Evolutionary conservation across 2,797 vertebrate genomes (phyloP), one percentile per base, ranked within the genome.

Genomic region (Leucoraja ocellata): DNA sequence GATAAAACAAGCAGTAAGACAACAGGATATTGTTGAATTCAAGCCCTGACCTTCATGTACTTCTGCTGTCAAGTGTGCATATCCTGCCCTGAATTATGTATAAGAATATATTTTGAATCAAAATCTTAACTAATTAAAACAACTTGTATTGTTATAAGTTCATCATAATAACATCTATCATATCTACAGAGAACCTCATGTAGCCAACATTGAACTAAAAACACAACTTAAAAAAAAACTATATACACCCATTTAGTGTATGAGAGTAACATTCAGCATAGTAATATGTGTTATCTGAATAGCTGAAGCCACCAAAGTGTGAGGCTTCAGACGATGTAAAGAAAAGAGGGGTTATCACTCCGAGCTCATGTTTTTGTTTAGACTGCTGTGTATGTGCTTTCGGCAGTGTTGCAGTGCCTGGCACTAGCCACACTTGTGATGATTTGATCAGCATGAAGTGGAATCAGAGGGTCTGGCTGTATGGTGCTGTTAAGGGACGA

Each of bases 381-480:
- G 94, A 99, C 98, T 2, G 99, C 98, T 95, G 98, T 98, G 77
- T 99, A 99, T 76, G 98, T 98, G 95, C 99, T 99, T 95, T 98
- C 98, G 28, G 98, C 97, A 94, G 98, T 95, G 95, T 98, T 98
- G 97, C 99, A 99, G 95, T 99, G 99, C 95, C 98, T 97, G 95
- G 99, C 99, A 96, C 98, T 99, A 96, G 98, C 98, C 88, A 98
- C 97, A 88, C 96, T 97, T 5, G 97, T 95, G 92, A 98, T 97
- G 94, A 98, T 98, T 96, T 99, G 98, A 95, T 99, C 98, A 0
- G 96, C 97, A 93, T 98, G 98, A 94, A 99, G 95, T 32, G 98
- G 97, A 95, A 96, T 98, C 94, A 99, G 97, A 93, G 99, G 97
- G 93, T 96, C 96, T 1, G 97, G 98, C 94, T 99, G 97, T 94